Evolutionary conservation across 2,113 vertebrate genomes (phyloP).

Genomic region (Microtus montanus): DNA sequence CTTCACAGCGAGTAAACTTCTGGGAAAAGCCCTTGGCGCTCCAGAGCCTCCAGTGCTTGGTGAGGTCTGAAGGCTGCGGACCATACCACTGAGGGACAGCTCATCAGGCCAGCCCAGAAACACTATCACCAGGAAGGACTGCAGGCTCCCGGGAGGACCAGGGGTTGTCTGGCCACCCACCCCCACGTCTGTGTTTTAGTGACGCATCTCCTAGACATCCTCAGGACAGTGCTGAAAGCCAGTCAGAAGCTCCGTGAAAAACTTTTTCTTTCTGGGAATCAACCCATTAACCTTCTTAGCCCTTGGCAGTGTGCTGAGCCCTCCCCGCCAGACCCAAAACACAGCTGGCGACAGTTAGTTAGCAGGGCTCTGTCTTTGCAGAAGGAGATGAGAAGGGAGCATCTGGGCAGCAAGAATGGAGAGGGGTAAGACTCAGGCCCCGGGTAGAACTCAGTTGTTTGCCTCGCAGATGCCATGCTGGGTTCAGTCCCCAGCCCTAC

Average conservation of each 20-base stretch:
- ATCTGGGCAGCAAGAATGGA: not conserved
- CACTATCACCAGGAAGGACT: fast-evolving
- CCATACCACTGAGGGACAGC: not conserved
- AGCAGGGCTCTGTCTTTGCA: fast-evolving
- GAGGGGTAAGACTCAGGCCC: not conserved
- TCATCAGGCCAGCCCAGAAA: not conserved
- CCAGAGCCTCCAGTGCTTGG: fast-evolving
- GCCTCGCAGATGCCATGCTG: not conserved
- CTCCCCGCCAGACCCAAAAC: not conserved
- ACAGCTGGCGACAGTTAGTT: not conserved
- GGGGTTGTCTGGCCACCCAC: fast-evolving
- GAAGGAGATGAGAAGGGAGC: not conserved
- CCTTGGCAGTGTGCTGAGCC: not conserved
- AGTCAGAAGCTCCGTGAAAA: not conserved
- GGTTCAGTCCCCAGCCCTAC: not conserved
- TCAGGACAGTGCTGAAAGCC: not conserved
- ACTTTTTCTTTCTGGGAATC: constrained; percentile 23
- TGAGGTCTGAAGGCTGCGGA: not conserved
- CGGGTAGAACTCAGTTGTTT: not conserved
- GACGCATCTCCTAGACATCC: not conserved
- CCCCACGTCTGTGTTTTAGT: fast-evolving
- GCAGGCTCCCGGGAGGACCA: not conserved
- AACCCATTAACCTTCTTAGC: constrained; percentile 15
- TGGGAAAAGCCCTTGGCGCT: fast-evolving
- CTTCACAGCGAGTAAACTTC: not conserved